These are phyloP conservation scores for Zaprionus bogoriensis DNA, from an alignment of 2,888 invertebrate genomes.

Conservation along the genomic window DNA sequence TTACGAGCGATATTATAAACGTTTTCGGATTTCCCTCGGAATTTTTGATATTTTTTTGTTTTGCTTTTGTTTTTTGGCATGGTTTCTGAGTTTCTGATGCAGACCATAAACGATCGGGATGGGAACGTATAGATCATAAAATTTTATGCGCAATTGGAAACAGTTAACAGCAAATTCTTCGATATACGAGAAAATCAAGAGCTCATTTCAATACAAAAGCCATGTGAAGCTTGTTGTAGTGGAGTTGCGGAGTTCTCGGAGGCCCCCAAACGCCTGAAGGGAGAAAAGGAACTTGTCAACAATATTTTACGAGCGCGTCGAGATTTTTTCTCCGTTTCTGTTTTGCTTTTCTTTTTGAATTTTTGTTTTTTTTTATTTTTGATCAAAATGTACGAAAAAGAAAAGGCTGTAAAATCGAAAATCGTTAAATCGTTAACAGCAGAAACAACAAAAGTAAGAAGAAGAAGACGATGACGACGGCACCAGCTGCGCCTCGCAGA, in stretches of 20 bases:
- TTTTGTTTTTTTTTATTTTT: slow-evolving; percentile 18
- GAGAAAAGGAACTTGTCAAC: slow-evolving; percentile 73
- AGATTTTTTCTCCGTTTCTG: slow-evolving; percentile 39
- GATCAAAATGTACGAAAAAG: slow-evolving; percentile 36
- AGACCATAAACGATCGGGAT: slow-evolving; percentile 41
- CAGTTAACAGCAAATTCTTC: slow-evolving; percentile 76
- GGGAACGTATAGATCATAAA: slow-evolving; percentile 65
- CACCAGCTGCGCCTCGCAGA: slow-evolving; percentile 54
- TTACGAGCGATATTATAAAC: slow-evolving; percentile 70
- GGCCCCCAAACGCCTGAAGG: background rate
- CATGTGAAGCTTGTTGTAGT: too few relatives aligned
- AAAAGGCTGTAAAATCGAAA: slow-evolving; percentile 51
- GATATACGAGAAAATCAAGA: slow-evolving; percentile 41
- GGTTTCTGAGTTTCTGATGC: slow-evolving; percentile 15
- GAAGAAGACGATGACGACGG: slow-evolving; percentile 30
- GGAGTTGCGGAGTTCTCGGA: background rate
- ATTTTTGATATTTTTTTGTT: background rate
- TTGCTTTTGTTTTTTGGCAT: slow-evolving; percentile 42
- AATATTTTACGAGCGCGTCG: slow-evolving; percentile 68
- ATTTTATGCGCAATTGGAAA: slow-evolving; percentile 74
- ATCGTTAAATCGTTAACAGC: slow-evolving; percentile 47
- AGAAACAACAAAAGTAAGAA: too few relatives aligned
- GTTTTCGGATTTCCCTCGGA: slow-evolving; percentile 19
- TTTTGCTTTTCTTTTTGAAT: too few relatives aligned
- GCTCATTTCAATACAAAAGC: slow-evolving; percentile 74